phyloP scores from a whole-genome alignment of 2,888 invertebrate genomes.

The Apamea anceps region DNA sequence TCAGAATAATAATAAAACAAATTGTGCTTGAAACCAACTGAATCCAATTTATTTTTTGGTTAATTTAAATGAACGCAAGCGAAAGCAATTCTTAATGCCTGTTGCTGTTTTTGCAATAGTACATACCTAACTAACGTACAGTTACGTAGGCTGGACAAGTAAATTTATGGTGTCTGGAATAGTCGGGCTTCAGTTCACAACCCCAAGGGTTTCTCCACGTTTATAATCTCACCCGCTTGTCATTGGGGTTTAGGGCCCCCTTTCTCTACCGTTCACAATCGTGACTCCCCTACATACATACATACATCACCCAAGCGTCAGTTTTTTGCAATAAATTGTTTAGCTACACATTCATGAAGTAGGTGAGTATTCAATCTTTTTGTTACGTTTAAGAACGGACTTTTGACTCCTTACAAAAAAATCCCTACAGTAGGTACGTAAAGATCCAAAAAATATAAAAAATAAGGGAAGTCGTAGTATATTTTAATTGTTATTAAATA shows the following conservation, averaged over 20 bases:
- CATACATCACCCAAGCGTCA: neutral
- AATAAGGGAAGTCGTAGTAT: neutral
- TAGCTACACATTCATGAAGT: neutral
- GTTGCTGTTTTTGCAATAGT: neutral
- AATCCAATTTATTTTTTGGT: neutral
- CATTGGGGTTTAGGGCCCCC: slow-evolving; percentile 31
- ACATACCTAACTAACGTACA: neutral
- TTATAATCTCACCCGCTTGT: slow-evolving; percentile 37
- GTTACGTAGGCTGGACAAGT: neutral
- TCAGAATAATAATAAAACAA: neutral
- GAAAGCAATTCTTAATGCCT: neutral
- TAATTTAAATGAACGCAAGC: neutral
- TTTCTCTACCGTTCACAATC: slow-evolving; percentile 13
- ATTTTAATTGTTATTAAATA: no score
- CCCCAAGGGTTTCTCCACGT: slow-evolving; percentile 29
- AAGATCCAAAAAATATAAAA: neutral
- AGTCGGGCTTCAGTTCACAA: slow-evolving; percentile 31
- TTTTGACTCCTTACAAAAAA: neutral
- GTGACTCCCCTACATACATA: slow-evolving; percentile 3
- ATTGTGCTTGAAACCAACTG: neutral
- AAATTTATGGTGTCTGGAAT: slow-evolving; percentile 14
- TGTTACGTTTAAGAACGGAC: no score
- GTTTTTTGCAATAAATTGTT: slow-evolving; percentile 13
- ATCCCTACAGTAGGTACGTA: neutral
- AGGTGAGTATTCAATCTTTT: neutral